A percentile compares a stretch with the other conserved stretches of the same genome.
phyloP scores from a whole-genome alignment of 2,113 vertebrate genomes.

The Micromys minutus region DNA sequence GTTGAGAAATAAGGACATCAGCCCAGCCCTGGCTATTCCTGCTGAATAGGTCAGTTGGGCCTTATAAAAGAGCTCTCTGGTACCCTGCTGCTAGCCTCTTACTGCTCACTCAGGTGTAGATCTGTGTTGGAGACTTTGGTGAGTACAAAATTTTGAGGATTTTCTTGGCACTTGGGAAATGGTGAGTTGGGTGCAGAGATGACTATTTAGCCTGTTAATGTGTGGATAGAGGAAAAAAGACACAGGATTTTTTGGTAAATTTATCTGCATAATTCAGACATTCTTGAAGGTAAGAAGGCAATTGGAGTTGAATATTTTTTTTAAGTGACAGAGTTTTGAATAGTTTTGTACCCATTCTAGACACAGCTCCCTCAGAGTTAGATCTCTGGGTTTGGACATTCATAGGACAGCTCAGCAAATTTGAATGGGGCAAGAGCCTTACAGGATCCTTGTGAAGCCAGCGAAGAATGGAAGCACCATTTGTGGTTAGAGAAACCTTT shows the following conservation, averaged over 20 bases:
- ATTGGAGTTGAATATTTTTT: background rate
- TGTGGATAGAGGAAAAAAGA: background rate
- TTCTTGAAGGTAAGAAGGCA: background rate
- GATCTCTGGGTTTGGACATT: background rate
- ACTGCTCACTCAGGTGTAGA: background rate
- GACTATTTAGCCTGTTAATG: background rate
- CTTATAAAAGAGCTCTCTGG: constrained; percentile 43
- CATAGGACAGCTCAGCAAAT: background rate
- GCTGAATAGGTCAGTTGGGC: too few relatives aligned
- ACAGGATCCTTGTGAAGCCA: background rate
- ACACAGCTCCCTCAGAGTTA: background rate
- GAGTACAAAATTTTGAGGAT: background rate
- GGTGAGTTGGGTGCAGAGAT: background rate
- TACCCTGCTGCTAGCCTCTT: background rate
- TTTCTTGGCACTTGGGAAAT: background rate
- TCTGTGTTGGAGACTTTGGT: constrained; percentile 19
- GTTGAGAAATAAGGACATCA: constrained; percentile 21
- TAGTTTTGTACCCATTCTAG: background rate
- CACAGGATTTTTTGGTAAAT: background rate
- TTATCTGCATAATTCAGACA: background rate
- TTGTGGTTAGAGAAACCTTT: background rate
- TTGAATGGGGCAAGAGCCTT: background rate
- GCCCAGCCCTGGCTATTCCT: background rate
- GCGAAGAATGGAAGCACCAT: background rate
- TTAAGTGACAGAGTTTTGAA: background rate